Evolutionary conservation across 2,888 invertebrate genomes (phyloP).

Genomic region (Pandemis corylana): DNA sequence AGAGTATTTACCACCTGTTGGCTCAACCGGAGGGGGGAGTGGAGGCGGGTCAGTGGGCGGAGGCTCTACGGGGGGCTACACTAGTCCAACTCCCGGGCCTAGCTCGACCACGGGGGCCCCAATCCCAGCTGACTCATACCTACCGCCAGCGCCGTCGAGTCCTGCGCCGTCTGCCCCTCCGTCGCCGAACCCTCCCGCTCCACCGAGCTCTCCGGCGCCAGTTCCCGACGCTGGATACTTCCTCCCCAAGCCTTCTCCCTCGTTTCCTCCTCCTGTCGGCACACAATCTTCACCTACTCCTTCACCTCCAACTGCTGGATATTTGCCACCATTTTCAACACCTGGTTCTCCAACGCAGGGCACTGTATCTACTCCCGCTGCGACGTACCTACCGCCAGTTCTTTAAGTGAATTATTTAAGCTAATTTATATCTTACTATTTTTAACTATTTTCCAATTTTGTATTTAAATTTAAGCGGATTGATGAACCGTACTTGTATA

Average conservation of each 20-base stretch:
- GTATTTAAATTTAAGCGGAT: neutral
- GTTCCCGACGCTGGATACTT: constrained; percentile 49
- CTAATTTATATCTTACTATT: neutral
- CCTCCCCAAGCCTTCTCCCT: constrained; percentile 46
- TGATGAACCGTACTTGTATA: too few species aligned
- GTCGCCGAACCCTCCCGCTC: constrained; percentile 46
- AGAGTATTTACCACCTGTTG: constrained; percentile 68
- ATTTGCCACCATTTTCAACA: constrained; percentile 58
- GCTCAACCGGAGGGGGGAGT: constrained; percentile 34
- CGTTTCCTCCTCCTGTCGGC: constrained; percentile 29
- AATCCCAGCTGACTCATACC: constrained; percentile 52
- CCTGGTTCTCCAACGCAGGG: constrained; percentile 44
- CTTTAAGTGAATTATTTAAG: constrained; percentile 48
- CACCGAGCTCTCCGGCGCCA: constrained; percentile 44
- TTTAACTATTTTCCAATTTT: neutral
- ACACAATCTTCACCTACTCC: constrained; percentile 27
- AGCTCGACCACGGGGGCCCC: constrained; percentile 41
- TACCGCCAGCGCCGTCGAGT: constrained; percentile 54
- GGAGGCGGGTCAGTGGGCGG: constrained; percentile 44
- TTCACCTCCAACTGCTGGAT: constrained; percentile 45
- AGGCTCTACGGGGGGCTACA: constrained; percentile 37
- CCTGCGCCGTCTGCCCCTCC: constrained; percentile 52
- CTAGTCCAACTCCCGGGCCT: constrained; percentile 44
- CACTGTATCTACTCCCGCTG: constrained; percentile 60
- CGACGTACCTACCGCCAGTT: constrained; percentile 71